phyloP scores from a whole-genome alignment of 1,140 invertebrate genomes.

The Macrostomum lignano region DNA sequence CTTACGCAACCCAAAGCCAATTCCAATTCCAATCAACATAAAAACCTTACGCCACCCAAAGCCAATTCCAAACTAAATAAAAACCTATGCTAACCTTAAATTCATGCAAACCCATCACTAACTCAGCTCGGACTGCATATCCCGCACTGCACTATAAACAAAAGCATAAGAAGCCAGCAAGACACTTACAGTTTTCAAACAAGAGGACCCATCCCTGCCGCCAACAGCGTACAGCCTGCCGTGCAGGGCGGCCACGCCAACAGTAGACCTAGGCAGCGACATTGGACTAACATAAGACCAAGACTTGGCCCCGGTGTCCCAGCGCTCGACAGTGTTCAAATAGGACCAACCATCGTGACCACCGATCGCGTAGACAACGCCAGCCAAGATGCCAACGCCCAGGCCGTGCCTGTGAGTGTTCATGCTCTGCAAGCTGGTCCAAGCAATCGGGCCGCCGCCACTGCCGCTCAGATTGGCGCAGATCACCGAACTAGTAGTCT shows the following conservation, averaged over 20 bases:
- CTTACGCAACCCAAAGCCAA: no score
- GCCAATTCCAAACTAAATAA: no score
- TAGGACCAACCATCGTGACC: conserved; percentile 82
- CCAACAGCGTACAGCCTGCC: no score
- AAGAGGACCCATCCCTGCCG: no score
- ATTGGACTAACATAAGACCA: conserved; percentile 65
- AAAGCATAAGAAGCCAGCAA: no score
- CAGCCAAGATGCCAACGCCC: conserved; percentile 51
- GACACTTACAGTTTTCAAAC: no score
- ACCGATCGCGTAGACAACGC: conserved; percentile 66
- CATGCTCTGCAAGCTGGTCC: conserved; percentile 54
- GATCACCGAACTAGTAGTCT: conserved; percentile 61
- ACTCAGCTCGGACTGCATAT: no score
- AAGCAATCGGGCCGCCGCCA: conserved; percentile 20
- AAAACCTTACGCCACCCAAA: no score
- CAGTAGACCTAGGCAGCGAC: conserved; percentile 52
- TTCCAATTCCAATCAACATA: no score
- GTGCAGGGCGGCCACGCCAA: conserved; percentile 58
- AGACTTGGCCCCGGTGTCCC: conserved; percentile 50
- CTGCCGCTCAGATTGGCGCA: conserved; percentile 40
- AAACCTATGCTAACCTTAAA: no score
- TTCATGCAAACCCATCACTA: no score
- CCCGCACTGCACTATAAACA: no score
- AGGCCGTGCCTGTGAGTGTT: conserved; percentile 62
- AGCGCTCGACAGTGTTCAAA: conserved; percentile 60